phyloP scores from a whole-genome alignment of 2,888 invertebrate species.

The Trachelus iudaicus region DNA sequence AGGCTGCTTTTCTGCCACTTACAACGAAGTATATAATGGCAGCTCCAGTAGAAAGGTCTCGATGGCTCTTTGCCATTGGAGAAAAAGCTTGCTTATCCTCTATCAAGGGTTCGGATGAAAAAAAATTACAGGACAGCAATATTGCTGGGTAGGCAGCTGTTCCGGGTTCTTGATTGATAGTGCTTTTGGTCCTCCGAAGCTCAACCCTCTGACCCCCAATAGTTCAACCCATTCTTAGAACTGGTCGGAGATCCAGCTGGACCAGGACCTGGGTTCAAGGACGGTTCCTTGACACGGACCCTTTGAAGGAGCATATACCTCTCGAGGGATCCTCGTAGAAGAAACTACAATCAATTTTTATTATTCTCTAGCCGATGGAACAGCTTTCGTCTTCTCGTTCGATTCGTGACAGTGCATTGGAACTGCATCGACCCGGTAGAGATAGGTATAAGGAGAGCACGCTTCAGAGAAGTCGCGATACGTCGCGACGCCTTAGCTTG shows the following conservation, averaged over 20 bases:
- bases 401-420: background rate
- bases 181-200: background rate
- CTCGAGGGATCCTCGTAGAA: background rate
- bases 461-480: slow-evolving; percentile 23
- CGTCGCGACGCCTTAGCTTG: slow-evolving; percentile 53
- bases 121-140: slow-evolving; percentile 13
- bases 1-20: background rate
- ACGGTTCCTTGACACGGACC: background rate
- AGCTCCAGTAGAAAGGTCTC: background rate
- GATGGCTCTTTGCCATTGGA: background rate
- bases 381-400: background rate
- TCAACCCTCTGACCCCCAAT: background rate
- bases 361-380: background rate
- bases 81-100: slow-evolving; percentile 12
- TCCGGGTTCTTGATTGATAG: slow-evolving; percentile 15
- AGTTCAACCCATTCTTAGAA: background rate
- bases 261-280: background rate
- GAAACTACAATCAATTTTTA: background rate
- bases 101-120: slow-evolving; percentile 11
- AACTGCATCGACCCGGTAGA: background rate
- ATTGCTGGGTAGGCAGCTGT: slow-evolving; percentile 13
- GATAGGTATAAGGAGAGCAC: background rate
- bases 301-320: background rate
- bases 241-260: background rate
- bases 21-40: background rate